Evolutionary conservation across 2,888 invertebrate genomes (phyloP).

Genomic region (Dimorphilus gyrociliatus): DNA sequence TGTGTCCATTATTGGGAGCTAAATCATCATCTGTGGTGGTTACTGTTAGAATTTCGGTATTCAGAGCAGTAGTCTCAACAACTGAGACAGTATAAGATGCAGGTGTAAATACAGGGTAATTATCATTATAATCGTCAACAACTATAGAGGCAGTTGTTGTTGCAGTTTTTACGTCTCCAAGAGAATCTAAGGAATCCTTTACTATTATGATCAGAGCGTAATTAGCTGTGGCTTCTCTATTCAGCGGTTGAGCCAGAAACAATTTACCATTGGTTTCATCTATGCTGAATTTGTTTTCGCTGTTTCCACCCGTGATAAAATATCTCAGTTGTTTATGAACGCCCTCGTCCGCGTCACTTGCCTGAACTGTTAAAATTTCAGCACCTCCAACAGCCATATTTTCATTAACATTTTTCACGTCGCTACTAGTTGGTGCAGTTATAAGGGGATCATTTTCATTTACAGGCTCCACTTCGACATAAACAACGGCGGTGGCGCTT

Average conservation of each 20-base stretch:
- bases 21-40: constrained; percentile 17
- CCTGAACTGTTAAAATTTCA: constrained; percentile 14
- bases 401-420: constrained; percentile 14
- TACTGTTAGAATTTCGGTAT: constrained; percentile 12
- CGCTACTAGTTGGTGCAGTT: constrained; percentile 12
- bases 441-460: constrained; percentile 22
- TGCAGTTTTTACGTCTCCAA: constrained; percentile 11
- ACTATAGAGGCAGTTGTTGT: constrained; percentile 15
- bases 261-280: constrained; percentile 14
- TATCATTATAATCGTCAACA: constrained; percentile 20
- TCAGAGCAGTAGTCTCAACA: constrained; percentile 15
- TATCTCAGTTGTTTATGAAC: constrained; percentile 15
- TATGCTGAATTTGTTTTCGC: constrained; percentile 15
- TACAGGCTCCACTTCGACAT: constrained; percentile 15
- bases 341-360: constrained; percentile 17
- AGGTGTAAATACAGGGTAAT: constrained; percentile 16
- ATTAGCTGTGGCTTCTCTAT: constrained; percentile 17
- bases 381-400: constrained; percentile 13
- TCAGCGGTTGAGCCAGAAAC: constrained; percentile 11
- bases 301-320: constrained; percentile 16
- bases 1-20: constrained; percentile 11
- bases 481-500: constrained; percentile 12
- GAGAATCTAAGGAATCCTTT: constrained; percentile 11
- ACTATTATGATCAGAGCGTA: constrained; percentile 15
- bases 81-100: constrained; percentile 14